phyloP scores from a whole-genome alignment of 1,140 invertebrate species.

The Oscheius sp. region DNA sequence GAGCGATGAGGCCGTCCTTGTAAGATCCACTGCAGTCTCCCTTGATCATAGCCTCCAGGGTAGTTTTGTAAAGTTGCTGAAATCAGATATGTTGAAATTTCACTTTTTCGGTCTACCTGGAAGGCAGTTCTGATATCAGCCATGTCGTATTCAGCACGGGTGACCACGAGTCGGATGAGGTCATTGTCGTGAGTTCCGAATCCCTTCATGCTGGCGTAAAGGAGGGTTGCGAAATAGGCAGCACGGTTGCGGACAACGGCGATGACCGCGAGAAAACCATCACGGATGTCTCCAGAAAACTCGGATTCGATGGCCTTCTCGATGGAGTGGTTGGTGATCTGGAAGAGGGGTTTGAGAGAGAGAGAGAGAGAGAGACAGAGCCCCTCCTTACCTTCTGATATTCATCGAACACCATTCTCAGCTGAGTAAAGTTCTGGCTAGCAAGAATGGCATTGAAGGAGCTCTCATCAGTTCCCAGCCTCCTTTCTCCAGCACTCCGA shows the following conservation, averaged over 20 bases:
- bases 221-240: constrained; percentile 84
- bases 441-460: constrained; percentile 60
- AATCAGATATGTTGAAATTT: too few species aligned
- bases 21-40: constrained; percentile 57
- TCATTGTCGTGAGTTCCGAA: constrained; percentile 64
- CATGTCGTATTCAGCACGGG: constrained; percentile 65
- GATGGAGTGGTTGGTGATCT: constrained; percentile 70
- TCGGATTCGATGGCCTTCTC: constrained; percentile 82
- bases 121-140: constrained; percentile 65
- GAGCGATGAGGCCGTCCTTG: constrained; percentile 54
- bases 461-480: constrained; percentile 66
- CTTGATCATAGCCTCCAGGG: constrained; percentile 62
- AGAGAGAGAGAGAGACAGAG: not conserved
- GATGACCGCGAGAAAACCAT: constrained; percentile 80
- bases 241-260: constrained; percentile 85
- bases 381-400: constrained; percentile 62
- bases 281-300: constrained; percentile 79
- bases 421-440: constrained; percentile 65
- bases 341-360: not conserved
- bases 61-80: constrained; percentile 60
- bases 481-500: constrained; percentile 64
- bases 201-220: constrained; percentile 80
- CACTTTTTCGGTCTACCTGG: too few species aligned
- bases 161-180: constrained; percentile 64
- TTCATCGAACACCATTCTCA: constrained; percentile 75